Base-by-base conservation (phyloP, 1,140 invertebrate genomes). In the Artemia franciscana region DNA sequence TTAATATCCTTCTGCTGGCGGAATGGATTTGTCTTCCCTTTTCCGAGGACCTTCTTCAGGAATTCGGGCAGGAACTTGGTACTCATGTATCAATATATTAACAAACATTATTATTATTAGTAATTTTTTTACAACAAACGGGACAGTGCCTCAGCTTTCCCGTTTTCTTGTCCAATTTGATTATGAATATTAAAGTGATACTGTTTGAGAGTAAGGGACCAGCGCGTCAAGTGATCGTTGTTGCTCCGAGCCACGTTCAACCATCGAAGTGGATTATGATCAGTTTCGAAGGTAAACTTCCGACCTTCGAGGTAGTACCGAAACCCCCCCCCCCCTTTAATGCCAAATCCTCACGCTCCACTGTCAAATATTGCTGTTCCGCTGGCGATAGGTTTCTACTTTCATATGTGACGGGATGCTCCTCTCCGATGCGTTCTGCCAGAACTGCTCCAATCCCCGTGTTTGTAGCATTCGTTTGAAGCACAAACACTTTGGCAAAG, bases 341-440 rank as follows among this genome's bases (percentile, higher is more conserved):
- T 15, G 67, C 65, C 1, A 74, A 60, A 24, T 67, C 66, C 65
- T 76, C 74, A 61, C 71, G 70, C 63, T 76, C 74, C 18, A 70
- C 73, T 63, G 75, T 71, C 5, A 67, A 74, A 63, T 74, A 75
- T 25, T 69, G 30, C 57, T 65, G 66, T 67, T 75, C 69, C 18
- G 68, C 61, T 21, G 68, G 66, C 5, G 71, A 69, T 25, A 75
- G 66, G 25, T 67, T 70, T 67, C 71, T 71, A 60, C 70, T 72
- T 5, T 67, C 71, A 67, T 70, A 76, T 7, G 70, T 67, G 30
- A 76, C 70, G 21, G 39, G 39, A 51, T 51, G 39, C n/a, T n/a
- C n/a, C 39, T 62, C 60, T 15, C 39, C 39, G 5, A 62, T 51
- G 12, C 23, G 21, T 24, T 63, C 58, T 21, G 62, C 18, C 15